Evolutionary conservation across 2,113 vertebrate species (phyloP).

Genomic region (Elgaria multicarinata): DNA sequence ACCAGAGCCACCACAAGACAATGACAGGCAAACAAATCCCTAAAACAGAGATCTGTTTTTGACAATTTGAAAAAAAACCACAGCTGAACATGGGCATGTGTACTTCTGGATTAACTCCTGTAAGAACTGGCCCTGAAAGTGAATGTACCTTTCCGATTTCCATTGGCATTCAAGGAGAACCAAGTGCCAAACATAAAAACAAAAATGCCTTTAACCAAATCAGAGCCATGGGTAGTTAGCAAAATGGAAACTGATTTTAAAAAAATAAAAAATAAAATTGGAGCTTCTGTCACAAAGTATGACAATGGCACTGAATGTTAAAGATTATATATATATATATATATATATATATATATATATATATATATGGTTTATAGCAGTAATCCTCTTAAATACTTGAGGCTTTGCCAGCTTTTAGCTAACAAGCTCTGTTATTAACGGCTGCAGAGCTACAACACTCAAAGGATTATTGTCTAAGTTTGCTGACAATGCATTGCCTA

Average conservation of each 20-base stretch:
- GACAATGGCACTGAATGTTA: constrained; percentile 66
- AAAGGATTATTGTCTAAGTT: constrained; percentile 74
- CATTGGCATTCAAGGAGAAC: not conserved
- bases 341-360: not conserved
- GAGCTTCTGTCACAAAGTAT: constrained; percentile 64
- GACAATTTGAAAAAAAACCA: not conserved
- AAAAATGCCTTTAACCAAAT: not conserved
- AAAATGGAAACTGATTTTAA: constrained; percentile 44
- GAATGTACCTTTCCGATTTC: not conserved
- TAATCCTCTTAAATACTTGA: constrained; percentile 80
- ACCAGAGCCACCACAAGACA: not conserved
- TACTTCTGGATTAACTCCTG: not conserved
- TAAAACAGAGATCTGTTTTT: not conserved
- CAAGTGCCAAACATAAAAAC: not conserved
- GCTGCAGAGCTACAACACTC: constrained; percentile 66
- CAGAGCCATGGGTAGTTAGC: constrained; percentile 37
- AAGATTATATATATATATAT: constrained; percentile 7
- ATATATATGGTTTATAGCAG: constrained; percentile 70
- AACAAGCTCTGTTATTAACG: constrained; percentile 78
- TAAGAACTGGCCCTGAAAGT: not conserved
- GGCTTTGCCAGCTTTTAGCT: constrained; percentile 79
- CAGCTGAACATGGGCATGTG: not conserved
- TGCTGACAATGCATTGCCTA: constrained; percentile 74
- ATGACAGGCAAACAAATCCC: not conserved
- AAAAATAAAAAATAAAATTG: constrained; percentile 45